Evolutionary conservation across 1,140 invertebrate genomes (phyloP), one percentile per base, ranked within the genome.

Genomic region (Leucophenga varia): DNA sequence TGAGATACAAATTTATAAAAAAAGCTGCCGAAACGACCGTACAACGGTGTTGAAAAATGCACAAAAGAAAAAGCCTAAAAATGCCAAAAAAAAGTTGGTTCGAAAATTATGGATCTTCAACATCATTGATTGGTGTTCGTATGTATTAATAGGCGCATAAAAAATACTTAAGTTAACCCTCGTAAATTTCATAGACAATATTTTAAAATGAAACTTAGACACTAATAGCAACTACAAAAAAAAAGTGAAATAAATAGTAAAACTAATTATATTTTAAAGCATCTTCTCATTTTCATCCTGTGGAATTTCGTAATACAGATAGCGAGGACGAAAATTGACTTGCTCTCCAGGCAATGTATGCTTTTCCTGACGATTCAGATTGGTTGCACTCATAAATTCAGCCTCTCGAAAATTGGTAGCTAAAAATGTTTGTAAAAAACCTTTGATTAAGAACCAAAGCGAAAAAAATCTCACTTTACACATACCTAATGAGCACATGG

Each of bases 241-340:
- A 18, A 17, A 30, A 10, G 12, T 28, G 3, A 21, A 17, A 20
- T n/a, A n/a, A n/a, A n/a, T n/a, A n/a, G n/a, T n/a, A n/a, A 10
- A 25, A 10, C 22, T 10, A 25, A 25, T 10, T 25, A 25, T 25
- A 25, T 10, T 25, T 25, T 48, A 52, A 3, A 52, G 48, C 20
- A 36, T 35, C 20, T 34, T 60, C 21, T 61, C 48, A 1, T 36
- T 13, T 28, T 53, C 49, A 6, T 31, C 17, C 18, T 49, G 47
- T 0, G 63, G 58, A 43, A 57, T 55, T 54, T 72, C 57, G 17
- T 69, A 72, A 39, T 72, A 72, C 1, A 72, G 48, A 56, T 72
- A 72, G 10, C 57, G 64, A 18, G 69, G 69, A 19, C 53, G 50
- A 25, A 65, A 72, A 35, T 72, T 55, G n/a, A 57, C 40, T 12